A percentile compares a stretch with the other conserved stretches of the same genome.
These are phyloP conservation scores for Mechanitis mazaeus DNA, from an alignment of 2,888 invertebrate genomes.

Conservation along the genomic window DNA sequence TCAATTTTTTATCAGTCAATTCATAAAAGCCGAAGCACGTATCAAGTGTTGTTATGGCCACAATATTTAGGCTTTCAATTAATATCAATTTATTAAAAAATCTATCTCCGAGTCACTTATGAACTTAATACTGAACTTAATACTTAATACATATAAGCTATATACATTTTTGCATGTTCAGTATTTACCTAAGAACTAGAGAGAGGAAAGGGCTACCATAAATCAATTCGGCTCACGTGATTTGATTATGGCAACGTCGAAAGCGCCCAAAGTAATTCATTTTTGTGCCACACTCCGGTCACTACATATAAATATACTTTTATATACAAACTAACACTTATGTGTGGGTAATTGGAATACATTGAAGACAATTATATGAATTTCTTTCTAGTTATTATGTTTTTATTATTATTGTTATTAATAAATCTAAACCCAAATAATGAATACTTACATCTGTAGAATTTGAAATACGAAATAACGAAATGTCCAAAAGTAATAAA, in stretches of 20 bases:
- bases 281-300: slow-evolving; percentile 43
- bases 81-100: slow-evolving; percentile 10
- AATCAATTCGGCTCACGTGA: slow-evolving; percentile 49
- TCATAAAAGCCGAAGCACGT: slow-evolving; percentile 32
- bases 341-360: slow-evolving; percentile 25
- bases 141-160: background rate
- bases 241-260: slow-evolving; percentile 54
- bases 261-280: slow-evolving; percentile 59
- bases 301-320: slow-evolving; percentile 4
- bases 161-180: slow-evolving; percentile 9
- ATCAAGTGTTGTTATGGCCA: slow-evolving; percentile 20
- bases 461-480: slow-evolving; percentile 47
- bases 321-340: slow-evolving; percentile 4
- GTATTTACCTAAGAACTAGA: slow-evolving; percentile 24
- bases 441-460: slow-evolving; percentile 50
- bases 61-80: slow-evolving; percentile 9
- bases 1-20: slow-evolving; percentile 44
- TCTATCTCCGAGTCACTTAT: too few species aligned
- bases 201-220: slow-evolving; percentile 39
- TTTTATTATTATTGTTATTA: too few species aligned
- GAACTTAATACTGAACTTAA: too few species aligned
- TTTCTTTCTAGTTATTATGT: too few species aligned
- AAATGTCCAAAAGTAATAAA: slow-evolving; percentile 29
- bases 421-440: slow-evolving; percentile 36
- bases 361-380: slow-evolving; percentile 26